Conservation (phyloP, 2,888 invertebrate species). For the Agriopis aurantiaria region DNA sequence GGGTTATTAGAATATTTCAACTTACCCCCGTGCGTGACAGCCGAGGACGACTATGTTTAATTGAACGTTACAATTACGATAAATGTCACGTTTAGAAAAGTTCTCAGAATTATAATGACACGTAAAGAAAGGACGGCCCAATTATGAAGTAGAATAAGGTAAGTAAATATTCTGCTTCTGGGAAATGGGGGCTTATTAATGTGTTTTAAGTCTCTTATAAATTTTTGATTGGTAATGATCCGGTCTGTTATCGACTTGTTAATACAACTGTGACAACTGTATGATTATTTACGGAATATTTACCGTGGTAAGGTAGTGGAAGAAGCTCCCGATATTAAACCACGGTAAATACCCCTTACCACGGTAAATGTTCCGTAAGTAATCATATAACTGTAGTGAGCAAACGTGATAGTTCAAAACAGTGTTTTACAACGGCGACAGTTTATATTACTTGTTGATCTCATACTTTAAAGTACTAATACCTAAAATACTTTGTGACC, state of each 20-base stretch:
- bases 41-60: slow-evolving; percentile 63
- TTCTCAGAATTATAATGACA: slow-evolving; percentile 62
- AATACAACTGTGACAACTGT: neutral
- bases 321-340: no score
- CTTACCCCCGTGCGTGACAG: slow-evolving; percentile 48
- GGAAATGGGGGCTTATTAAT: slow-evolving; percentile 41
- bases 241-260: slow-evolving; percentile 37
- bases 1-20: slow-evolving; percentile 71
- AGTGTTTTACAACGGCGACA: neutral
- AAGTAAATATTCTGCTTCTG: slow-evolving; percentile 48
- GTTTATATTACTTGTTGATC: slow-evolving; percentile 7
- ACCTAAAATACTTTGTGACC: no score
- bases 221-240: slow-evolving; percentile 51
- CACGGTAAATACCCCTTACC: no score
- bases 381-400: no score
- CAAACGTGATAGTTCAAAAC: no score
- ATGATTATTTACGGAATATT: no score
- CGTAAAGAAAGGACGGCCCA: slow-evolving; percentile 49
- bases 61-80: slow-evolving; percentile 66
- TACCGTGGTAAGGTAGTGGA: no score
- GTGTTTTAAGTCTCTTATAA: slow-evolving; percentile 52
- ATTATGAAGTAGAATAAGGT: slow-evolving; percentile 52
- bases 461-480: neutral
- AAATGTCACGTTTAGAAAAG: slow-evolving; percentile 71
- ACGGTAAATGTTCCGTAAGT: no score